Conservation (phyloP, 1,140 invertebrate species). For the Meloidogyne chitwoodi region DNA sequence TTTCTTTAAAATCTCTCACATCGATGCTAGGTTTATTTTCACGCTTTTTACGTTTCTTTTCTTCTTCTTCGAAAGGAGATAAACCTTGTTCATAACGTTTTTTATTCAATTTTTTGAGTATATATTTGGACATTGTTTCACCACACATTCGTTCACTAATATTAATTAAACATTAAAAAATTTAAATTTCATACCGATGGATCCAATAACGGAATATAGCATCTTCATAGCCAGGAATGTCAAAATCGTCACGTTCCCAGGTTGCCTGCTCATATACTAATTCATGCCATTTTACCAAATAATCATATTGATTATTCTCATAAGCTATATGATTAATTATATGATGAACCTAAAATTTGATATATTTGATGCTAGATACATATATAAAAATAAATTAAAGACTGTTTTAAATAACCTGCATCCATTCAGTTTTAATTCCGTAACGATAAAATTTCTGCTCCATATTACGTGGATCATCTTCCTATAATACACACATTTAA, state of each 20-base stretch:
- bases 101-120: slow-evolving; percentile 56
- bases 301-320: slow-evolving; percentile 64
- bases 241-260: slow-evolving; percentile 87
- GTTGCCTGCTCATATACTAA: slow-evolving; percentile 92
- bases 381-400: too few species aligned
- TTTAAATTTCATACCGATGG: slow-evolving; percentile 60
- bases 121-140: slow-evolving; percentile 59
- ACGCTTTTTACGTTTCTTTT: slow-evolving; percentile 64
- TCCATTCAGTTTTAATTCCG: slow-evolving; percentile 95
- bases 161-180: slow-evolving; percentile 32
- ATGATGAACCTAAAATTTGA: slow-evolving; percentile 69
- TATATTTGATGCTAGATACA: neutral
- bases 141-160: slow-evolving; percentile 47
- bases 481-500: neutral
- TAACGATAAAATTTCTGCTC: slow-evolving; percentile 67
- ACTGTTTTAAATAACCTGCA: slow-evolving; percentile 67
- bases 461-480: slow-evolving; percentile 58
- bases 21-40: slow-evolving; percentile 56
- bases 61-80: slow-evolving; percentile 68
- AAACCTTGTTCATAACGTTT: slow-evolving; percentile 71
- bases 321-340: slow-evolving; percentile 76
- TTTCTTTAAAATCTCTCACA: slow-evolving; percentile 24
- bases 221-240: slow-evolving; percentile 78
- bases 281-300: slow-evolving; percentile 96
- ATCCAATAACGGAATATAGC: slow-evolving; percentile 84